These are phyloP conservation scores for Stenurella melanura DNA, from an alignment of 2,888 invertebrate species.

Conservation along the genomic window DNA sequence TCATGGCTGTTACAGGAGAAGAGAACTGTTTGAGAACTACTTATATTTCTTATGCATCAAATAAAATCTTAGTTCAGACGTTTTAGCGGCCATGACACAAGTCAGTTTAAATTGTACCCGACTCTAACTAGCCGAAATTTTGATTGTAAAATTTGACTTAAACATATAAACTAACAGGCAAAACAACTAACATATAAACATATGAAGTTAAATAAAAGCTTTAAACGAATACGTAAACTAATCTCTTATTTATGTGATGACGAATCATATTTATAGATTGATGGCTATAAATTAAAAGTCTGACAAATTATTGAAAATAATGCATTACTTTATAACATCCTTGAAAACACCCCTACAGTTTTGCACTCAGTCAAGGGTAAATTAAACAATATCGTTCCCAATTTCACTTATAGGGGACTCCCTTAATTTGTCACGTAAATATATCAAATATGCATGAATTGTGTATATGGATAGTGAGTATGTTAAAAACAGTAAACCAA, in stretches of 20 bases:
- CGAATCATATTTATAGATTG: neutral
- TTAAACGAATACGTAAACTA: too few relatives aligned
- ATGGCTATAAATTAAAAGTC: conserved; percentile 7
- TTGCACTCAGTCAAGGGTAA: conserved; percentile 56
- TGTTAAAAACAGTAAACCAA: conserved; percentile 64
- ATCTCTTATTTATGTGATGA: neutral
- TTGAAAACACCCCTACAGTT: conserved; percentile 28
- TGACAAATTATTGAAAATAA: conserved; percentile 35
- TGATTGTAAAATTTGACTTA: too few relatives aligned
- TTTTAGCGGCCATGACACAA: too few relatives aligned
- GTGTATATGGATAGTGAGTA: conserved; percentile 69
- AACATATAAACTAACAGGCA: too few relatives aligned
- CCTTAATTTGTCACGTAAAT: conserved; percentile 73
- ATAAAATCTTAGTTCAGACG: too few relatives aligned
- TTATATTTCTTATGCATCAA: too few relatives aligned
- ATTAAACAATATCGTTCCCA: conserved; percentile 69
- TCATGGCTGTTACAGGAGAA: too few relatives aligned
- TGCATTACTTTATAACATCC: conserved; percentile 19
- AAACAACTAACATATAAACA: too few relatives aligned
- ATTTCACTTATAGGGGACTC: conserved; percentile 64
- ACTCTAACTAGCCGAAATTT: too few relatives aligned
- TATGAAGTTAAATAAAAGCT: too few relatives aligned
- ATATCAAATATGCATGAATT: conserved; percentile 73
- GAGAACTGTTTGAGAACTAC: too few relatives aligned
- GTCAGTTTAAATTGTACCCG: too few relatives aligned